Evolutionary conservation across 2,888 invertebrate genomes (phyloP).

Genomic region (Eilema griseolum): DNA sequence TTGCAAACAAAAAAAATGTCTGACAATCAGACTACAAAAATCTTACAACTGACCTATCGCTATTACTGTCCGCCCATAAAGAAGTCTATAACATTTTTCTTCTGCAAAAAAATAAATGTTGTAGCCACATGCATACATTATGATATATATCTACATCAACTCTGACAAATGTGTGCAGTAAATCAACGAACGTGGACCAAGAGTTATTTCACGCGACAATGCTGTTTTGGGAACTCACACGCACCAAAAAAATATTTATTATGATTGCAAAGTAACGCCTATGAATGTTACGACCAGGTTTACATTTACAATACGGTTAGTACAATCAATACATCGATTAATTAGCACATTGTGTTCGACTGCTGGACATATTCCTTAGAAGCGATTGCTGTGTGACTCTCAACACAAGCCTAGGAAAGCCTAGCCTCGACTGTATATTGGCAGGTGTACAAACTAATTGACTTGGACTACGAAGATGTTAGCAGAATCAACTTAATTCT

Average conservation of each 20-base stretch:
- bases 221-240: conserved; percentile 17
- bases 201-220: conserved; percentile 62
- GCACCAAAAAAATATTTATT: conserved; percentile 16
- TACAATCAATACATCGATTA: no score
- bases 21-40: conserved; percentile 54
- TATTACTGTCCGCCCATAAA: conserved; percentile 60
- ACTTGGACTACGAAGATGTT: no score
- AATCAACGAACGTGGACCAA: conserved; percentile 70
- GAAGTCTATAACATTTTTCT: conserved; percentile 66
- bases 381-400: no score
- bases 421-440: no score
- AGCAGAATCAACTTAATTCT: no score
- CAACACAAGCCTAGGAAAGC: no score
- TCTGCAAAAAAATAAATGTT: conserved; percentile 62
- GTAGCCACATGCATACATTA: conserved; percentile 70
- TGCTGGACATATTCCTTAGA: no score
- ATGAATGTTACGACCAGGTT: neutral
- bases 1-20: conserved; percentile 46
- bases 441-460: no score
- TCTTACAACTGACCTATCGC: conserved; percentile 65
- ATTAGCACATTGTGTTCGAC: no score
- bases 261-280: neutral
- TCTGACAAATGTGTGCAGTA: conserved; percentile 77
- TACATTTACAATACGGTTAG: no score
- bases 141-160: conserved; percentile 64